Evolutionary conservation across 2,797 vertebrate genomes (phyloP).

Genomic region (Danionella dracula): DNA sequence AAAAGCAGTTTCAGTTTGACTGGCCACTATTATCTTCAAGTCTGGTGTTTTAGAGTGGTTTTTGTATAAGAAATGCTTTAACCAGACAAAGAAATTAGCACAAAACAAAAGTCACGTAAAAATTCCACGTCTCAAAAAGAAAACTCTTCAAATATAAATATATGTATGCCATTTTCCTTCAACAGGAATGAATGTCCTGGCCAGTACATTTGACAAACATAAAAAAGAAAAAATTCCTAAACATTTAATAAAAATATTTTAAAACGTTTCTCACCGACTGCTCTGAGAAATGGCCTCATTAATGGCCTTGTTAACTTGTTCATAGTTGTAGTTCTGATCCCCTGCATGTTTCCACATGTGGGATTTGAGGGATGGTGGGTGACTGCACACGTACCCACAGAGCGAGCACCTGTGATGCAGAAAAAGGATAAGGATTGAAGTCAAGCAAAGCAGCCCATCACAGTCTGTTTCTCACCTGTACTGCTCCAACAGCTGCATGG

Average conservation of each 20-base stretch:
- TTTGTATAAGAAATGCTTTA: too few species aligned
- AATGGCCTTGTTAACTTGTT: slow-evolving; percentile 97
- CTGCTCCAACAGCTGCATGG: slow-evolving; percentile 82
- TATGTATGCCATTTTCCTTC: too few species aligned
- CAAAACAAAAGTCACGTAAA: too few species aligned
- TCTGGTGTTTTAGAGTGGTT: too few species aligned
- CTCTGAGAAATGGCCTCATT: slow-evolving; percentile 96
- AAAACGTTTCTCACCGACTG: slow-evolving; percentile 72
- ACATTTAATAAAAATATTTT: not conserved
- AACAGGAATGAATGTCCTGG: too few species aligned
- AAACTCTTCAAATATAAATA: too few species aligned
- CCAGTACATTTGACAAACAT: too few species aligned
- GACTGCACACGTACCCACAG: slow-evolving; percentile 96
- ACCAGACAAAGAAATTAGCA: too few species aligned
- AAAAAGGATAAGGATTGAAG: not conserved
- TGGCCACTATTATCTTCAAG: too few species aligned
- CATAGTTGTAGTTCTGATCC: slow-evolving; percentile 98
- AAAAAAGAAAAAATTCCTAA: not conserved
- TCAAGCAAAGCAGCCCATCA: not conserved
- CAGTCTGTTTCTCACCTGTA: slow-evolving; percentile 69
- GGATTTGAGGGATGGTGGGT: slow-evolving; percentile 94
- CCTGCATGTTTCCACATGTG: slow-evolving; percentile 99
- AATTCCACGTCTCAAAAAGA: too few species aligned
- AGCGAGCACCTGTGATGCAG: slow-evolving; percentile 83
- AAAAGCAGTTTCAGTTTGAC: too few species aligned